phyloP scores from a whole-genome alignment of 2,888 invertebrate genomes.

The Drosophila percnosoma region DNA sequence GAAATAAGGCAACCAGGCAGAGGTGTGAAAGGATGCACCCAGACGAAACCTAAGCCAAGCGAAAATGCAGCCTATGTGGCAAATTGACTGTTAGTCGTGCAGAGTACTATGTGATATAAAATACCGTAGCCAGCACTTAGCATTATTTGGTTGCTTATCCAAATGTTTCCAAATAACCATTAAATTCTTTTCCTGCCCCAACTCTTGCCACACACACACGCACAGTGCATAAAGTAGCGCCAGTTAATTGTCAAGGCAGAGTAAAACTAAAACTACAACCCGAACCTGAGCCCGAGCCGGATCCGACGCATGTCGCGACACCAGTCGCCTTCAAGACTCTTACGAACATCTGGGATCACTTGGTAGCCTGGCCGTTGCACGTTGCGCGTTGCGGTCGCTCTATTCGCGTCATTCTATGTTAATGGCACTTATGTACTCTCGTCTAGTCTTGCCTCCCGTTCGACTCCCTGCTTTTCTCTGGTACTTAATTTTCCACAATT shows the following conservation, averaged over 20 bases:
- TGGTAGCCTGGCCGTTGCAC: constrained; percentile 13
- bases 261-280: constrained; percentile 4
- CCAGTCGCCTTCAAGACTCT: constrained; percentile 29
- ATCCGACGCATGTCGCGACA: constrained; percentile 60
- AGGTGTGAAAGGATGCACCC: constrained; percentile 23
- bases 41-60: not conserved
- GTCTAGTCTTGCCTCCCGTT: constrained; percentile 37
- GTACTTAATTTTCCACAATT: constrained; percentile 70
- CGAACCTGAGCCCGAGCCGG: constrained; percentile 14
- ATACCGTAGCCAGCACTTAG: constrained; percentile 32
- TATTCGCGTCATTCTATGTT: constrained; percentile 54
- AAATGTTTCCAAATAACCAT: constrained; percentile 9
- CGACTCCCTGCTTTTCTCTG: constrained; percentile 22
- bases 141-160: constrained; percentile 14
- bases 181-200: constrained; percentile 10
- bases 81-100: constrained; percentile 14
- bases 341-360: constrained; percentile 47
- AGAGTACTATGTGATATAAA: not conserved
- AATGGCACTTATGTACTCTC: constrained; percentile 57
- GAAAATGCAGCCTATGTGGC: not conserved
- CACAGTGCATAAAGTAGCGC: constrained; percentile 56
- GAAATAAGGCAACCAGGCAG: constrained; percentile 12
- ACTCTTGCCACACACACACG: constrained; percentile 14
- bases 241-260: constrained; percentile 63
- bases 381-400: constrained; percentile 4